Evolutionary conservation across 2,797 vertebrate genomes (phyloP).

Genomic region (Natrix natrix): DNA sequence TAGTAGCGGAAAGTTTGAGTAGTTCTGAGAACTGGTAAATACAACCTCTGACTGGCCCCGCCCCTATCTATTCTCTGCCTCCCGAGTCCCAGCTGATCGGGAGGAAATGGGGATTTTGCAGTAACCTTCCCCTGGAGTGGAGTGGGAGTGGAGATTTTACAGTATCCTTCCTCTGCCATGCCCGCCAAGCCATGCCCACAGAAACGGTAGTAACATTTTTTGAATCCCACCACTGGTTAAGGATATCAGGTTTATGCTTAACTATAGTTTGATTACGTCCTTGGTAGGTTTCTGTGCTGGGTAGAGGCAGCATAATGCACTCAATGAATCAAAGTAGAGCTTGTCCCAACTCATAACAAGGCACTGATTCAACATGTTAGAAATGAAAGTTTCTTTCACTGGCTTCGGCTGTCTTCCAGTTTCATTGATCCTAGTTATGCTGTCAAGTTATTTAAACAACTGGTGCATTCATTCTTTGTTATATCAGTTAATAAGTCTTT

Average conservation of each 20-base stretch:
- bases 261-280: background rate
- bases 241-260: background rate
- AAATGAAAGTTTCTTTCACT: constrained; percentile 13
- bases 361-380: constrained; percentile 38
- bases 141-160: too few species aligned
- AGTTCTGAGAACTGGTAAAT: too few species aligned
- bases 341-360: constrained; percentile 44
- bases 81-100: too few species aligned
- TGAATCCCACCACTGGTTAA: too few species aligned
- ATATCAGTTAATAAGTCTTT: constrained; percentile 14
- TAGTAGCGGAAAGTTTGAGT: too few species aligned
- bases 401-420: constrained; percentile 29
- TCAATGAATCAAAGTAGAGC: constrained; percentile 38
- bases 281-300: background rate
- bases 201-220: too few species aligned
- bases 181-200: too few species aligned
- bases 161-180: too few species aligned
- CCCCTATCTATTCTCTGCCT: too few species aligned
- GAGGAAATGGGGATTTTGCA: too few species aligned
- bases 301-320: constrained; percentile 2
- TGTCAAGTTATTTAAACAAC: constrained; percentile 52
- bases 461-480: background rate
- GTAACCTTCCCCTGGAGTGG: too few species aligned
- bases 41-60: too few species aligned
- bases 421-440: background rate